Evolutionary conservation across 1,140 invertebrate genomes (phyloP).

Genomic region (Cydia pomonella): DNA sequence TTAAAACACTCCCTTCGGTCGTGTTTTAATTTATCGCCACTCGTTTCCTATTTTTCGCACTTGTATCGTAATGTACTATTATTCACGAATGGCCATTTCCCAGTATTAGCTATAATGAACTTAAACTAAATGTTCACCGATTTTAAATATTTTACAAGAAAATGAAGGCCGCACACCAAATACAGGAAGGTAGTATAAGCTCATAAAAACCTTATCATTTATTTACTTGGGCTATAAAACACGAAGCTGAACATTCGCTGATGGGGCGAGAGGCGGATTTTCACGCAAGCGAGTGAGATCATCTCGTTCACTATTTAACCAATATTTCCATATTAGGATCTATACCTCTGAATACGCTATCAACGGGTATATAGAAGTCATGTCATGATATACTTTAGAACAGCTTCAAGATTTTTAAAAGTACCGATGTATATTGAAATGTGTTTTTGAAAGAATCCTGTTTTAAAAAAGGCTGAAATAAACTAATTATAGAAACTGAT

Average conservation of each 20-base stretch:
- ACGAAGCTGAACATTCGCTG: constrained; percentile 8
- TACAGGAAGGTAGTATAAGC: not conserved
- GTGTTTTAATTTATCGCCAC: too few species aligned
- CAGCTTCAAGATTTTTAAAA: too few species aligned
- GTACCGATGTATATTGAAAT: too few species aligned
- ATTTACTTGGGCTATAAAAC: constrained; percentile 18
- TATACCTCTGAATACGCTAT: not conserved
- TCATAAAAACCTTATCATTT: constrained; percentile 21
- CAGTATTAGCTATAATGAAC: not conserved
- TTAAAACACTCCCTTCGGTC: too few species aligned
- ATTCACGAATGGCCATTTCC: too few species aligned
- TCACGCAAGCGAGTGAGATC: not conserved
- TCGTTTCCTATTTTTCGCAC: too few species aligned
- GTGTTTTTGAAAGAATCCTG: too few species aligned
- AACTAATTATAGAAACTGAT: too few species aligned
- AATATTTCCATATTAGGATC: not conserved
- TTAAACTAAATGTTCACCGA: not conserved
- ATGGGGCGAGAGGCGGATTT: not conserved
- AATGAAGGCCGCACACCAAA: not conserved
- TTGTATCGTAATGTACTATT: too few species aligned
- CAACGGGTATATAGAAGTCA: not conserved
- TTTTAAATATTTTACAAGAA: not conserved
- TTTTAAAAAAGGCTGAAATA: too few species aligned
- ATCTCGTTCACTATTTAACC: constrained; percentile 19
- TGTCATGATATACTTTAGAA: not conserved